Evolutionary conservation across 2,888 invertebrate genomes (phyloP).

Genomic region (Epicampocera succincta): DNA sequence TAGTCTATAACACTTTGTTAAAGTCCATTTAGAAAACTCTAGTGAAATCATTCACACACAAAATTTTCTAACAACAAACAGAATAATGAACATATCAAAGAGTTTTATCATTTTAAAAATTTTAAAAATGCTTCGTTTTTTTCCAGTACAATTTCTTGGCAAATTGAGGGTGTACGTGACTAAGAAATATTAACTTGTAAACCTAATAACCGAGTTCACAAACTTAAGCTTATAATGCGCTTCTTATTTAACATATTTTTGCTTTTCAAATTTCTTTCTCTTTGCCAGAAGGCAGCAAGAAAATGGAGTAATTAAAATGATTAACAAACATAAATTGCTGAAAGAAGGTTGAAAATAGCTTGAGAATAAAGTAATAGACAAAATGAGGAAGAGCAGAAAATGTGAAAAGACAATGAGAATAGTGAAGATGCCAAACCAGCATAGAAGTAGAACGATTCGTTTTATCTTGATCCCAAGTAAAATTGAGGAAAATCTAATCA

Average conservation of each 20-base stretch:
- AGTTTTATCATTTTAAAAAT: conserved; percentile 23
- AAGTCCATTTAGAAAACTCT: conserved; percentile 4
- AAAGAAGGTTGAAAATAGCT: conserved; percentile 10
- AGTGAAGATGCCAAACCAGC: background rate
- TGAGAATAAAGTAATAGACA: background rate
- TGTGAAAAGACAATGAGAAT: background rate
- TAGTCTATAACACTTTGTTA: conserved; percentile 6
- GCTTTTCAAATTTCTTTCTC: conserved; percentile 1
- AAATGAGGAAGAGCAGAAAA: background rate
- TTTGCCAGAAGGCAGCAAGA: conserved; percentile 20
- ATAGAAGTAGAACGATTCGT: too few species aligned
- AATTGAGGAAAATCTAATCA: too few species aligned
- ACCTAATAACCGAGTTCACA: conserved; percentile 69
- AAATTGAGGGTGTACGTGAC: conserved; percentile 69
- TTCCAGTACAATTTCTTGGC: conserved; percentile 35
- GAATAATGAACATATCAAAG: conserved; percentile 23
- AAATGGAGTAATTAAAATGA: conserved; percentile 60
- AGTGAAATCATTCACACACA: conserved; percentile 54
- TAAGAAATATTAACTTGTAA: conserved; percentile 62
- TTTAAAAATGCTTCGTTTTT: background rate
- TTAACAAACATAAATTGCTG: conserved; percentile 28
- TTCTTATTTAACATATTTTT: conserved; percentile 40
- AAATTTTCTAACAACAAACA: conserved; percentile 18
- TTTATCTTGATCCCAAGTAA: too few species aligned
- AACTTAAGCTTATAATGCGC: conserved; percentile 51